phyloP scores from a whole-genome alignment of 2,797 vertebrate genomes.

The Chloroceryle inda region DNA sequence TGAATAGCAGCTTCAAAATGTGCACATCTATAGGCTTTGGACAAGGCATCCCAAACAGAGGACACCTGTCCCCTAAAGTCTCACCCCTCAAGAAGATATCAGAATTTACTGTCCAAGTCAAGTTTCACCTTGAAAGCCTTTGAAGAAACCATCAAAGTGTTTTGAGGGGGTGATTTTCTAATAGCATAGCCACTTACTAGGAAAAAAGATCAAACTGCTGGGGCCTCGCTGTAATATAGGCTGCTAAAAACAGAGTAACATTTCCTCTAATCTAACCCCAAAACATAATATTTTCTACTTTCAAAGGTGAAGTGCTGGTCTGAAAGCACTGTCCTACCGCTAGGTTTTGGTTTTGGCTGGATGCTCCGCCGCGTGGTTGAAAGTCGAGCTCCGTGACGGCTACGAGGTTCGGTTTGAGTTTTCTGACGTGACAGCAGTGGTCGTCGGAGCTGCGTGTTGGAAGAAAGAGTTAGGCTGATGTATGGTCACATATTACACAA shows the following conservation, averaged over 20 bases:
- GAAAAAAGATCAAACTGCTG: neutral
- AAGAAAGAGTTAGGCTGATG: slow-evolving; percentile 12
- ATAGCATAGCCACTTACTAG: neutral
- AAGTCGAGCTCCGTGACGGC: slow-evolving; percentile 90
- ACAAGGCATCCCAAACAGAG: neutral
- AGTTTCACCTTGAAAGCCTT: neutral
- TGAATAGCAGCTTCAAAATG: neutral
- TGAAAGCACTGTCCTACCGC: slow-evolving; percentile 82
- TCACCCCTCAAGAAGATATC: neutral
- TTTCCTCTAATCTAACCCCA: neutral
- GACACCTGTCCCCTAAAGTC: neutral
- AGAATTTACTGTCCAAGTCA: neutral
- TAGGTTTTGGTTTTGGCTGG: slow-evolving; percentile 93
- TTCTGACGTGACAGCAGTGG: slow-evolving; percentile 95
- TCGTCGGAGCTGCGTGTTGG: slow-evolving; percentile 87
- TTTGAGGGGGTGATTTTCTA: neutral
- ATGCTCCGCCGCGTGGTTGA: slow-evolving; percentile 96
- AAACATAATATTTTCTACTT: neutral
- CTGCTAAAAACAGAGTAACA: neutral
- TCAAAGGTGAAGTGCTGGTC: neutral
- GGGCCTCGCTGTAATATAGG: neutral
- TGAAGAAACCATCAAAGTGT: neutral
- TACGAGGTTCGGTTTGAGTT: slow-evolving; percentile 87
- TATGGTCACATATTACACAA: neutral
- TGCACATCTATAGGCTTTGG: neutral